Evolutionary conservation across 1,140 invertebrate genomes (phyloP).

Genomic region (Habropoda laboriosa): DNA sequence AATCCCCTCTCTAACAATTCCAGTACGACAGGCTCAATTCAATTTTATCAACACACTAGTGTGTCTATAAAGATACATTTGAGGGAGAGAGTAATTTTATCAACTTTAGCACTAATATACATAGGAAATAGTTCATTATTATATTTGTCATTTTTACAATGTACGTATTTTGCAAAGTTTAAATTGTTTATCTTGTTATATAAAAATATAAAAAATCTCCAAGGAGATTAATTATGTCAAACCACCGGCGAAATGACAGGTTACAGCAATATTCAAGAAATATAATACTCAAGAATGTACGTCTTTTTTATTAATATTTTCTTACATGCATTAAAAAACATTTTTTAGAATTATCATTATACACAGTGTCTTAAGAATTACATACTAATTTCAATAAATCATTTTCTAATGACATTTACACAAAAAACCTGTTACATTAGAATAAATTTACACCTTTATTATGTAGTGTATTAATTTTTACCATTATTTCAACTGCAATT

Average conservation of each 20-base stretch:
- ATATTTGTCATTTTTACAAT: neutral
- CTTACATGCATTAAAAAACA: neutral
- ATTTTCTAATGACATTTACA: neutral
- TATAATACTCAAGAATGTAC: neutral
- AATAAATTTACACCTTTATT: neutral
- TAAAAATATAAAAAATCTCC: neutral
- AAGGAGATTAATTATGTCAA: neutral
- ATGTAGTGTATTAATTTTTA: neutral
- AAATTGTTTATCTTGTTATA: neutral
- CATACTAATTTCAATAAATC: neutral
- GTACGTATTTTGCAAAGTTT: constrained; percentile 6
- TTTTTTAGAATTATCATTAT: neutral
- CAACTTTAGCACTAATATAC: neutral
- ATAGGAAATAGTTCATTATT: neutral
- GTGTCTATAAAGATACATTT: constrained; percentile 12
- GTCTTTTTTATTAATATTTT: neutral
- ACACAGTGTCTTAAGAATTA: neutral
- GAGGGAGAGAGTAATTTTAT: neutral
- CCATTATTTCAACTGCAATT: no score
- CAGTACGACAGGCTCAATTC: neutral
- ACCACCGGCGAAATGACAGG: constrained; percentile 9
- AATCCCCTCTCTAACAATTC: neutral
- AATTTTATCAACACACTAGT: neutral
- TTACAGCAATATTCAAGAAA: neutral
- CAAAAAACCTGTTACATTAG: neutral